phyloP scores from a whole-genome alignment of 2,888 invertebrate genomes.

The Phalera bucephala region DNA sequence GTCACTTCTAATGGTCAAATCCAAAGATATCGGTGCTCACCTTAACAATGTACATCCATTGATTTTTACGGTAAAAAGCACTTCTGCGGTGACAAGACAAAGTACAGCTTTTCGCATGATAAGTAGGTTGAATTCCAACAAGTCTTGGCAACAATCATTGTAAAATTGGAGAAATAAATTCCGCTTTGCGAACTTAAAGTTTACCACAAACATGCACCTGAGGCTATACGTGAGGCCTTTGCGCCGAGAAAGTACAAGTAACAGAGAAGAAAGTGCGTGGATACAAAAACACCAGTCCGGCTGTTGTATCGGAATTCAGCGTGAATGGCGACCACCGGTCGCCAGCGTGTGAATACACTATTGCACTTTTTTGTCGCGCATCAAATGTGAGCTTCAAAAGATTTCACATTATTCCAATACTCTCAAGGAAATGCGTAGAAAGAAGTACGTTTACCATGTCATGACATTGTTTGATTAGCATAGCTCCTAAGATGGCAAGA shows the following conservation, averaged over 20 bases:
- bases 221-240: slow-evolving; percentile 39
- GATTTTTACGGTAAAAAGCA: too few species aligned
- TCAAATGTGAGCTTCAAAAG: background rate
- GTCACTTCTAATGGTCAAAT: too few species aligned
- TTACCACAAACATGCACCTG: slow-evolving; percentile 32
- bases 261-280: slow-evolving; percentile 71
- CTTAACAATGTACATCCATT: too few species aligned
- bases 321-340: slow-evolving; percentile 18
- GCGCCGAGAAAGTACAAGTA: slow-evolving; percentile 68
- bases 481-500: too few species aligned
- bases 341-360: slow-evolving; percentile 31
- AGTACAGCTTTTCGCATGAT: too few species aligned
- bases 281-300: slow-evolving; percentile 58
- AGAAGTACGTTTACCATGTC: too few species aligned
- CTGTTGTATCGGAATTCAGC: slow-evolving; percentile 57
- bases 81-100: too few species aligned
- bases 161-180: slow-evolving; percentile 10
- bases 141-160: background rate
- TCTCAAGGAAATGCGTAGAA: too few species aligned
- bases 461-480: too few species aligned
- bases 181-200: slow-evolving; percentile 18
- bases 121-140: slow-evolving; percentile 1
- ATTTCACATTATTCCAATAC: background rate
- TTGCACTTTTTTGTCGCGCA: slow-evolving; percentile 6
- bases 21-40: too few species aligned